Conservation (phyloP, 2,113 vertebrate species). For the Rhinichthys klamathensis region DNA sequence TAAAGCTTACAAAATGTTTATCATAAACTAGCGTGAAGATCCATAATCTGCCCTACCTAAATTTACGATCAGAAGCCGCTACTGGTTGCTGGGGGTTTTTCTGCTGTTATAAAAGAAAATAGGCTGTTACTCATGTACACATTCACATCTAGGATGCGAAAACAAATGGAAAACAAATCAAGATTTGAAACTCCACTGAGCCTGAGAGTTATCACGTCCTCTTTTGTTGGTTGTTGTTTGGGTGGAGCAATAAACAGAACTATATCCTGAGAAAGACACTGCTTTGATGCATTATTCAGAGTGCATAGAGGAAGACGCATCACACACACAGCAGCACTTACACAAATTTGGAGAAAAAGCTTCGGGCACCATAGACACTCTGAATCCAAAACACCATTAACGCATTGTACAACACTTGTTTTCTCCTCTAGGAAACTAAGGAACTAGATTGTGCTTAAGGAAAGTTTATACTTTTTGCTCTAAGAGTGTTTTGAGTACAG, state of each 20-base stretch:
- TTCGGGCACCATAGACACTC: neutral
- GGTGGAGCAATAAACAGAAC: slow-evolving; percentile 33
- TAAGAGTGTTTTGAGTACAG: neutral
- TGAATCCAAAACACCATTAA: neutral
- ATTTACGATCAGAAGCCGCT: no score
- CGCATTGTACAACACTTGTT: slow-evolving; percentile 17
- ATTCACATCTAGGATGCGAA: neutral
- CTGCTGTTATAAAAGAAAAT: slow-evolving; percentile 7
- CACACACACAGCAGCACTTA: neutral
- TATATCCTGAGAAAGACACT: slow-evolving; percentile 21
- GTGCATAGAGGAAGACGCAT: slow-evolving; percentile 15
- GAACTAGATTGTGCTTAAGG: neutral
- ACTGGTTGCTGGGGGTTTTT: neutral
- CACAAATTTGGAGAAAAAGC: slow-evolving; percentile 29
- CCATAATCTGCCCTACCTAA: no score
- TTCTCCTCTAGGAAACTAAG: neutral
- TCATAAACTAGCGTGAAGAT: no score
- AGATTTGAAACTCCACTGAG: slow-evolving; percentile 14
- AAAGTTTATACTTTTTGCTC: neutral
- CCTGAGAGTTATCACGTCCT: neutral
- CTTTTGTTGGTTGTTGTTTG: slow-evolving; percentile 27
- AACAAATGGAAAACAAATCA: neutral
- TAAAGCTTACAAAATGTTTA: no score
- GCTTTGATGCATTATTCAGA: slow-evolving; percentile 53
- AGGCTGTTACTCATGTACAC: slow-evolving; percentile 4